Conservation (phyloP, 2,888 invertebrate species). For the Conomelus anceps region DNA sequence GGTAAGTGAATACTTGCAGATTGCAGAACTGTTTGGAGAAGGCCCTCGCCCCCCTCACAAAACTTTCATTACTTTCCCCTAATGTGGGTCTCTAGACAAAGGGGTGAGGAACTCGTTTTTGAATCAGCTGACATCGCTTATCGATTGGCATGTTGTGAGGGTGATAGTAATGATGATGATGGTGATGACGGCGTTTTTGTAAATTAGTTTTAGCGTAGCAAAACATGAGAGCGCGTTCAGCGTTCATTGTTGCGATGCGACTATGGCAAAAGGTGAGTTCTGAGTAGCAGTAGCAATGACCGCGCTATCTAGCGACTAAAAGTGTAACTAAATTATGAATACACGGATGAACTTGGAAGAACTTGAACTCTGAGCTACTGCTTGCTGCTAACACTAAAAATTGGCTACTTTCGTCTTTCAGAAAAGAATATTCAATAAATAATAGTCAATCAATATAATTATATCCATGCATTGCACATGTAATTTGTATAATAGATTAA, state of each 20-base stretch:
- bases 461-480: too few relatives aligned
- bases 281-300: not conserved
- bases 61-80: not conserved
- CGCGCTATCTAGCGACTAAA: not conserved
- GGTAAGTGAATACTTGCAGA: not conserved
- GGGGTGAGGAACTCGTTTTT: not conserved
- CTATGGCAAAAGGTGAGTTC: not conserved
- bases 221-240: not conserved
- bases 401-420: too few relatives aligned
- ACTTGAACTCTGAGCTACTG: too few relatives aligned
- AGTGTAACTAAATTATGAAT: not conserved
- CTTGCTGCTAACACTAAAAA: too few relatives aligned
- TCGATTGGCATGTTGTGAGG: not conserved
- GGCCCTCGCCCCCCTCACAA: not conserved
- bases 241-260: not conserved
- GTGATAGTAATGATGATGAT: not conserved
- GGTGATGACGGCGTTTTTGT: not conserved
- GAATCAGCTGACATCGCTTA: not conserved
- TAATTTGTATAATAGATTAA: too few relatives aligned
- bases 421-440: too few relatives aligned
- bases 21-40: not conserved
- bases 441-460: too few relatives aligned
- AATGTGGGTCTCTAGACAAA: not conserved
- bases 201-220: not conserved
- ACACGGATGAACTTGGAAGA: not conserved